A percentile compares a stretch with the other conserved stretches of the same genome.
Conservation (phyloP, 1,140 invertebrate genomes). For the Neodiprion lecontei region DNA sequence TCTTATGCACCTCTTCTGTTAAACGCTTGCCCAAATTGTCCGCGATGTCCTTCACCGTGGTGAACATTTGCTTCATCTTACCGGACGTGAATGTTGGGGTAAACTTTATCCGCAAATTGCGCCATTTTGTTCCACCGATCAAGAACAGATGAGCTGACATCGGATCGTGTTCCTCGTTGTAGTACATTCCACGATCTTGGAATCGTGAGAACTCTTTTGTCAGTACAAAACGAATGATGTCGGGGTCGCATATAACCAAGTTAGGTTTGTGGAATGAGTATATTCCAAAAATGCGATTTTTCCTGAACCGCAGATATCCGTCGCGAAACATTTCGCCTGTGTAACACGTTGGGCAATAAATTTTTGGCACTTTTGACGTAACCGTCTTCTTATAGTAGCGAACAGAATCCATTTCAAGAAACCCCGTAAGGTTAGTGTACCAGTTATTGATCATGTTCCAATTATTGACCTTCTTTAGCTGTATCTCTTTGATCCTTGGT, state of each 20-base stretch:
- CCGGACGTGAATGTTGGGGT: slow-evolving; percentile 66
- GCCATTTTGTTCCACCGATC: slow-evolving; percentile 60
- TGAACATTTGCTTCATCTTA: slow-evolving; percentile 66
- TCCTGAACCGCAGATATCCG: slow-evolving; percentile 27
- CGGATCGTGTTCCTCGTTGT: slow-evolving; percentile 60
- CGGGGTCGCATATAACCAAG: slow-evolving; percentile 58
- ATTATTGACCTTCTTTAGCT: too few species aligned
- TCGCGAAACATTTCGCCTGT: slow-evolving; percentile 30
- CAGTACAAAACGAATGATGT: slow-evolving; percentile 58
- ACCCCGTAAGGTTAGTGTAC: too few species aligned
- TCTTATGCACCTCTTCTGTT: slow-evolving; percentile 30
- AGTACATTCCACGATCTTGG: slow-evolving; percentile 53
- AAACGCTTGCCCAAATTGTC: slow-evolving; percentile 45
- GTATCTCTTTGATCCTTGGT: too few species aligned
- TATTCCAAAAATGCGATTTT: slow-evolving; percentile 46
- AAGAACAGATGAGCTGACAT: slow-evolving; percentile 63
- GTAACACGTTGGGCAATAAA: background rate
- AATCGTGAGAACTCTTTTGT: slow-evolving; percentile 62
- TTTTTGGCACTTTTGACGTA: background rate
- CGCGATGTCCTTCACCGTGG: slow-evolving; percentile 54
- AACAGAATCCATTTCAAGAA: too few species aligned
- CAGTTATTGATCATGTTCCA: too few species aligned
- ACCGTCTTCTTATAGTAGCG: too few species aligned
- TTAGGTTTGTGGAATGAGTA: slow-evolving; percentile 61
- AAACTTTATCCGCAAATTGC: slow-evolving; percentile 59